A percentile compares a stretch with the other conserved stretches of the same genome.
These are phyloP conservation scores for Megaustenia siamemsis DNA, from an alignment of 2,888 invertebrate genomes.

Conservation along the genomic window DNA sequence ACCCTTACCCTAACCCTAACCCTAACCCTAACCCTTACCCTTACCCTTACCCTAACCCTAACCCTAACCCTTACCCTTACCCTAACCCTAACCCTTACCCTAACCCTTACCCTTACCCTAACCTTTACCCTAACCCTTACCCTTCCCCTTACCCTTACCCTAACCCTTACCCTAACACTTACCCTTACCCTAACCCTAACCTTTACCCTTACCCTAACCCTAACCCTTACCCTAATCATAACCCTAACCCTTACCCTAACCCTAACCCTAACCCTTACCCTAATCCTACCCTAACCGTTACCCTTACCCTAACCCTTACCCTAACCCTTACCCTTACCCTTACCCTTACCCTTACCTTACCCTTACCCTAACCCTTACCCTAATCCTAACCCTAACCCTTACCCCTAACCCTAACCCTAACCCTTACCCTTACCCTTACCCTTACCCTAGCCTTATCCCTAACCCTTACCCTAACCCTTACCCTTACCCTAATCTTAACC, in stretches of 20 bases:
- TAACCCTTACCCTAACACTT: conserved; percentile 55
- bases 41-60: conserved; percentile 55
- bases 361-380: conserved; percentile 61
- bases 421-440: background rate
- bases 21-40: conserved; percentile 60
- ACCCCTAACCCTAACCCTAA: too few species aligned
- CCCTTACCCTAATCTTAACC: conserved; percentile 60
- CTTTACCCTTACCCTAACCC: conserved; percentile 38
- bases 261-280: conserved; percentile 58
- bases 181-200: conserved; percentile 54
- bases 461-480: conserved; percentile 58
- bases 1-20: conserved; percentile 60
- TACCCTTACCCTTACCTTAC: conserved; percentile 62
- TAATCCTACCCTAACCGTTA: conserved; percentile 45
- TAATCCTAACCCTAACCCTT: conserved; percentile 48
- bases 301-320: conserved; percentile 20
- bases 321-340: conserved; percentile 55
- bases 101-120: conserved; percentile 46
- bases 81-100: conserved; percentile 49
- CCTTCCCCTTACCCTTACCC: conserved; percentile 56
- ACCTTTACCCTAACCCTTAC: conserved; percentile 62
- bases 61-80: conserved; percentile 47
- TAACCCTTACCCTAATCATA: conserved; percentile 38
- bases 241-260: conserved; percentile 57
- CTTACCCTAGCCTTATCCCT: background rate